Base-by-base conservation (phyloP, 2,113 vertebrate genomes). In the Semnopithecus entellus region DNA sequence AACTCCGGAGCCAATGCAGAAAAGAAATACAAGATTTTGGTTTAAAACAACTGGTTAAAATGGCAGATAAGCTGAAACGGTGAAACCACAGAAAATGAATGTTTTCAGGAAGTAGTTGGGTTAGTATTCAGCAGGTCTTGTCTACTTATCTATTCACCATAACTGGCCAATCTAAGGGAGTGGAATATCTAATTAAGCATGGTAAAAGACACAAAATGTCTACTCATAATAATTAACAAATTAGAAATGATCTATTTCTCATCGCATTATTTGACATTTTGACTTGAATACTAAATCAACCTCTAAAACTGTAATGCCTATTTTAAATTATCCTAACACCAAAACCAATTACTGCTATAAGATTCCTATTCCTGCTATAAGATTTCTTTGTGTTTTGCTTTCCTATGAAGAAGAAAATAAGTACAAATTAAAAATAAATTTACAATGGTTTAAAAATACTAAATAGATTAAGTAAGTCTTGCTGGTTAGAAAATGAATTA, bases 401-500 rank as follows among this genome's bases (percentile, higher is more conserved):
- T 80, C 17, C 70, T n/a, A 52, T 70, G 5, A 43, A 72, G 8
- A n/a, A 90, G 52, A 59, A 57, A 90, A 79, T 90, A 84, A 95
- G 88, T 84, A 64, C 6, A 70, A 94, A 90, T 52, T 73, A 59
- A 88, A 90, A 94, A 90, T 70, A 12, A 87, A 90, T 72, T 70
- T 78, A 38, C 2, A 90, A 59, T 73, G 35, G 1, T 70, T 75
- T 83, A 40, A 89, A 91, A 90, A 52, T 72, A 82, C 6, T 30
- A 85, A 76, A 72, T 64, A 78, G 25, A 2, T 43, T 80, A 96
- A 95, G 35, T 52, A 88, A 92, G 4, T 13, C 10, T 66, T 16
- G 59, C 2, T 80, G 55, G 20, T 5, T 82, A 82, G 93, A 94
- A 94, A 94, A 52, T 17, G 5, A 92, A 91, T 82, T 48, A n/a